Evolutionary conservation across 2,113 vertebrate genomes (phyloP).

Genomic region (Brienomyrus longianalis): DNA sequence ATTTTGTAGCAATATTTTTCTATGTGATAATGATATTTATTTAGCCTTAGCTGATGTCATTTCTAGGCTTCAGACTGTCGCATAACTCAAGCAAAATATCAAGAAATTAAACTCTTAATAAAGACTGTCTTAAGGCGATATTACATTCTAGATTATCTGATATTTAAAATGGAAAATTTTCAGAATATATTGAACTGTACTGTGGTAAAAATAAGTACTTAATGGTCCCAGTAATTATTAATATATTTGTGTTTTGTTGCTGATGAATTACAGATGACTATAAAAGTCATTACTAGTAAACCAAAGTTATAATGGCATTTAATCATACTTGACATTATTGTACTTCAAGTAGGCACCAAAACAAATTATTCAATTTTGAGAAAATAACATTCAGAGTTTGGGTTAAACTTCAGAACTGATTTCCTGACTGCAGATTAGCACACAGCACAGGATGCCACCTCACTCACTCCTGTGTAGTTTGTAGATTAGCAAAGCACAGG

Average conservation of each 20-base stretch:
- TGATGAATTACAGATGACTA: background rate
- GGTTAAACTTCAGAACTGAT: background rate
- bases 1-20: background rate
- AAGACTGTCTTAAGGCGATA: background rate
- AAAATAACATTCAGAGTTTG: background rate
- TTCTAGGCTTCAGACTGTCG: background rate
- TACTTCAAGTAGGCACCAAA: background rate
- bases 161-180: background rate
- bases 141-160: background rate
- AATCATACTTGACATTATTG: background rate
- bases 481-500: background rate
- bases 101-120: background rate
- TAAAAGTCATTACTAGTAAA: background rate
- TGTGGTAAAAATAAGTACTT: background rate
- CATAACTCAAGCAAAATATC: background rate
- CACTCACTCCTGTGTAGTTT: background rate
- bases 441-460: background rate
- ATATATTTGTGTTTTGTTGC: background rate
- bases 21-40: background rate
- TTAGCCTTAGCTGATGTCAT: background rate
- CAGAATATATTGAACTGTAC: background rate
- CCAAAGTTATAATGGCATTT: background rate
- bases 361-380: background rate
- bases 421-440: background rate
- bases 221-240: background rate